phyloP scores from a whole-genome alignment of 2,113 vertebrate species.

The Sclerurus mexicanus region DNA sequence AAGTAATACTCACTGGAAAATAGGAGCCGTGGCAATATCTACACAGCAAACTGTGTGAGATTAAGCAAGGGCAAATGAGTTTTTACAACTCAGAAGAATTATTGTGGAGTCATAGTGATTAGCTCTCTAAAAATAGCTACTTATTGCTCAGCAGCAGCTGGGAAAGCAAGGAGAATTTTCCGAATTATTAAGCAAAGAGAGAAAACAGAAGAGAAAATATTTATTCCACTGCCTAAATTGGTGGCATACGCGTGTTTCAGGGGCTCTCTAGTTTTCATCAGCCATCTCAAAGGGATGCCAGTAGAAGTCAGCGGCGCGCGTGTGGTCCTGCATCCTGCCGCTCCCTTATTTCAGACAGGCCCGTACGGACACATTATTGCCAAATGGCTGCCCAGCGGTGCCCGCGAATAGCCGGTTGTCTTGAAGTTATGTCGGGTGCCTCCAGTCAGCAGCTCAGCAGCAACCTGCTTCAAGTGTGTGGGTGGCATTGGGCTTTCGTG shows the following conservation, averaged over 20 bases:
- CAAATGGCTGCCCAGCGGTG: not conserved
- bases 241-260: not conserved
- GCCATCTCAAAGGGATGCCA: not conserved
- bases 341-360: not conserved
- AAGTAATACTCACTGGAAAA: not conserved
- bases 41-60: not conserved
- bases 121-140: constrained; percentile 39
- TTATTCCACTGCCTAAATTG: not conserved
- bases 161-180: constrained; percentile 21
- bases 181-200: constrained; percentile 20
- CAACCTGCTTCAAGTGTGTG: accelerated
- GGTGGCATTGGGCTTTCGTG: not conserved
- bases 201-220: constrained; percentile 18
- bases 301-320: accelerated
- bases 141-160: constrained; percentile 41
- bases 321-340: accelerated
- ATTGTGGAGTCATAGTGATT: not conserved
- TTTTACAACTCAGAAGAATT: constrained; percentile 10
- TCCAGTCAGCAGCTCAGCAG: not conserved
- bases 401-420: not conserved
- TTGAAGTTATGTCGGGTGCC: not conserved
- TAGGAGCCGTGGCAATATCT: not conserved
- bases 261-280: not conserved
- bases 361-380: accelerated
- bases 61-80: constrained; percentile 2